Evolutionary conservation across 2,113 vertebrate genomes (phyloP), one percentile per base, ranked within the genome.

Genomic region (Peromyscus maniculatus): DNA sequence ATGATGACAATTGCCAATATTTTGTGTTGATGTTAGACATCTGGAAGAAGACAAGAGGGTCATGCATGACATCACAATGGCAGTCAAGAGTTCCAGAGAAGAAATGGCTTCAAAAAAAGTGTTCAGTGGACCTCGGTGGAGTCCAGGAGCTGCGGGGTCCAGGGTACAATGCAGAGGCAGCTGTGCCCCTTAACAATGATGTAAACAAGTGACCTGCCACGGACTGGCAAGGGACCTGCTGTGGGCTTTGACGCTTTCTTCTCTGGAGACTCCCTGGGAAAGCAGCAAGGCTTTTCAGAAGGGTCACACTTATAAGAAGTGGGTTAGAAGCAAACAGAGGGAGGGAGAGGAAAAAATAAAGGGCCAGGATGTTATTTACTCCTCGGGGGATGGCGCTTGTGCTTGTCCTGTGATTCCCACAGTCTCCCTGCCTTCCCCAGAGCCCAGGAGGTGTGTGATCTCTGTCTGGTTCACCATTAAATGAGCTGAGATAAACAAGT

Each of bases 21-120:
- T 91, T 13, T 69, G 55, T 79, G 66, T 71, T 92, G 79, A 78
- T 84, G 69, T 86, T 78, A 71, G 77, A 62, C 72, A 71, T 96
- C 91, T 89, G 96, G 89, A 87, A 69, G 17, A 26, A 95, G 96
- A 55, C 82, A 87, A 92, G n/a, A 74, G 75, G 79, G 46, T 49
- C 28, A 5, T 43, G 49, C 16, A 3, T 55, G 86, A 94, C 59
- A 52, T 78, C 83, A 82, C 49, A 87, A 79, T 28, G 91, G 82
- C 26, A 49, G 62, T 52, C 71, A 91, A 74, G 82, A 88, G 36
- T 62, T 72, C 67, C 52, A 57, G 86, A 94, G 82, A 87, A 92
- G 17, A 93, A 86, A 82, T 16, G 39, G 52, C 62, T 94, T 86
- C 36, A n/a, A 64, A 75, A 64, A 75, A 79, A 24, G 5, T 77